These are phyloP conservation scores for Conomelus anceps DNA, from an alignment of 2,888 invertebrate genomes.

Conservation along the genomic window DNA sequence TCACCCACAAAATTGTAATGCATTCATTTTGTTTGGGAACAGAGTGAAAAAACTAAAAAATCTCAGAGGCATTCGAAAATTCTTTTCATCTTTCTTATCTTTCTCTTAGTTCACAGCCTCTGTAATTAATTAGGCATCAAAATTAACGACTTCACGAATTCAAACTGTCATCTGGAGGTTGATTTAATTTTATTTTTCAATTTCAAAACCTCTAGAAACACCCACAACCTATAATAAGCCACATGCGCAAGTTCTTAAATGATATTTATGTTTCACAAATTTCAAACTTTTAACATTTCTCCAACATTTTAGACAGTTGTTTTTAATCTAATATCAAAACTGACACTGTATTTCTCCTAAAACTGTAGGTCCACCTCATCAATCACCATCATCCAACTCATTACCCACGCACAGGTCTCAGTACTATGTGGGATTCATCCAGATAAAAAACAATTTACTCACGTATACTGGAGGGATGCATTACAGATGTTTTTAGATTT, in stretches of 20 bases:
- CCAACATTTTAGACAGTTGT: background rate
- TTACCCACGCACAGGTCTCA: too few relatives aligned
- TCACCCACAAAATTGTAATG: background rate
- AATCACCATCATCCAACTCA: too few relatives aligned
- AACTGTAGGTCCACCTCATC: too few relatives aligned
- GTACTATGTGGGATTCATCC: too few relatives aligned
- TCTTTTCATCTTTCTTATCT: background rate
- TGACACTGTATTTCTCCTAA: too few relatives aligned
- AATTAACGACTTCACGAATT: background rate
- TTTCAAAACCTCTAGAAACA: background rate
- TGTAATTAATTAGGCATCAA: background rate
- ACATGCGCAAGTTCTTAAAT: background rate
- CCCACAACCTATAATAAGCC: background rate
- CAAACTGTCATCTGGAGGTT: background rate
- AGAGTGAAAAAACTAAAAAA: background rate
- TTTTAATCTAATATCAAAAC: background rate
- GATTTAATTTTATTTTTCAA: background rate
- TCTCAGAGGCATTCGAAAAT: background rate
- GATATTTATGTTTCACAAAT: background rate
- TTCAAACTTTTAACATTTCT: background rate
- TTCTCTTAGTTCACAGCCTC: background rate
- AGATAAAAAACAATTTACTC: too few relatives aligned
- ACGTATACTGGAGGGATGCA: too few relatives aligned
- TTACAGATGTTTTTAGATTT: too few relatives aligned
- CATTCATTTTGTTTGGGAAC: background rate